Conservation (phyloP, 1,140 invertebrate species). For the Papilio polyxenes region DNA sequence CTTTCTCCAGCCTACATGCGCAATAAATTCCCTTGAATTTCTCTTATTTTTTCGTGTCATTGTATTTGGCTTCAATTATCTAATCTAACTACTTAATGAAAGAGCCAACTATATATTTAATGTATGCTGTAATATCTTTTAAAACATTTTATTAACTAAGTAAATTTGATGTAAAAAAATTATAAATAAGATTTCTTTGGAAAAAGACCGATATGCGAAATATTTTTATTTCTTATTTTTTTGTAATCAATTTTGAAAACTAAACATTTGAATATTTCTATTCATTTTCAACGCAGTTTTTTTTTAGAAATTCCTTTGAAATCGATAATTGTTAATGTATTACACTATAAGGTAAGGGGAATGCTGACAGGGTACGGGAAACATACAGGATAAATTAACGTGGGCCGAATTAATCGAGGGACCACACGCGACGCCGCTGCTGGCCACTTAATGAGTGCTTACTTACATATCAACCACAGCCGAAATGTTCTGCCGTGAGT, state of each 20-base stretch:
- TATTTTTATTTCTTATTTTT: too few species aligned
- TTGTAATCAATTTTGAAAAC: too few species aligned
- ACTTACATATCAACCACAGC: constrained; percentile 9
- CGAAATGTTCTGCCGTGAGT: background rate
- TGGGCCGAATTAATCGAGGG: constrained; percentile 62
- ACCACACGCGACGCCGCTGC: constrained; percentile 60
- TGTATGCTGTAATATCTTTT: too few species aligned
- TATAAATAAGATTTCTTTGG: too few species aligned
- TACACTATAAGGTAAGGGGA: background rate
- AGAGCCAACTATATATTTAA: background rate
- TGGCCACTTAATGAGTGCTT: constrained; percentile 25
- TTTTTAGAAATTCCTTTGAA: background rate
- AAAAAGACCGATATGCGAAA: too few species aligned
- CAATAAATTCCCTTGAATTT: constrained; percentile 10
- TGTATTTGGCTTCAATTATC: background rate
- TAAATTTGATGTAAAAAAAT: too few species aligned
- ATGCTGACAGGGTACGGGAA: background rate
- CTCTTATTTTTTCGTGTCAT: background rate
- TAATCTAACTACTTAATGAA: background rate
- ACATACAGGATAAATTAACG: constrained; percentile 58
- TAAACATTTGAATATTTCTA: background rate
- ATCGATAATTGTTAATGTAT: background rate
- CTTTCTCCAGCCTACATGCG: constrained; percentile 20
- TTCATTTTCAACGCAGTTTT: background rate
- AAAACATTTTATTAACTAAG: too few species aligned